Percentiles rank a stretch among this genome's conserved stretches.
phyloP scores from a whole-genome alignment of 2,113 vertebrate genomes.

The Rhagologus leucostigma region DNA sequence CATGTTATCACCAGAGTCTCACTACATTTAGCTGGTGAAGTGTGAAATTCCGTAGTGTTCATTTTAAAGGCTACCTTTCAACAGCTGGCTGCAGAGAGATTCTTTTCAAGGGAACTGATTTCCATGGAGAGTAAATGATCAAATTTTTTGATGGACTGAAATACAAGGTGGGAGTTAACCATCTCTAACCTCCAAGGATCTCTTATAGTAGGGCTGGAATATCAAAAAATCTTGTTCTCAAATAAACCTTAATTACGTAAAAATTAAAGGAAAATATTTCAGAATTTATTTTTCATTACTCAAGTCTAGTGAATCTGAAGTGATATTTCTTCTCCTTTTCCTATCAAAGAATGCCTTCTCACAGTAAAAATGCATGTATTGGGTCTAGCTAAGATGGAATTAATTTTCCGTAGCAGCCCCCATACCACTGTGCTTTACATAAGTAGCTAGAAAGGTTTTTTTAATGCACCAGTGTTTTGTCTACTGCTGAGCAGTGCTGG shows the following conservation, averaged over 20 bases:
- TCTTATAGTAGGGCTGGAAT: neutral
- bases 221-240: neutral
- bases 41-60: conserved; percentile 5
- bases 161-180: neutral
- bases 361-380: neutral
- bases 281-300: neutral
- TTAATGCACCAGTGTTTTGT: neutral
- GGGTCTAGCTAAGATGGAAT: neutral
- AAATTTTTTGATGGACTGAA: neutral
- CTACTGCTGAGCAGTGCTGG: neutral
- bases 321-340: neutral
- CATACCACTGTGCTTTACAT: neutral
- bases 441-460: neutral
- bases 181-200: neutral
- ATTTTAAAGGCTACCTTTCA: neutral
- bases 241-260: neutral
- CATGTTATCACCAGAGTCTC: neutral
- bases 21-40: neutral
- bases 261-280: neutral
- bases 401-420: neutral
- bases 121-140: neutral
- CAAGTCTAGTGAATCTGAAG: neutral
- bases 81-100: neutral
- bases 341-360: neutral
- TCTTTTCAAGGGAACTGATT: neutral